Evolutionary conservation across 2,888 invertebrate species (phyloP).

Genomic region (Troides oblongomaculatus): DNA sequence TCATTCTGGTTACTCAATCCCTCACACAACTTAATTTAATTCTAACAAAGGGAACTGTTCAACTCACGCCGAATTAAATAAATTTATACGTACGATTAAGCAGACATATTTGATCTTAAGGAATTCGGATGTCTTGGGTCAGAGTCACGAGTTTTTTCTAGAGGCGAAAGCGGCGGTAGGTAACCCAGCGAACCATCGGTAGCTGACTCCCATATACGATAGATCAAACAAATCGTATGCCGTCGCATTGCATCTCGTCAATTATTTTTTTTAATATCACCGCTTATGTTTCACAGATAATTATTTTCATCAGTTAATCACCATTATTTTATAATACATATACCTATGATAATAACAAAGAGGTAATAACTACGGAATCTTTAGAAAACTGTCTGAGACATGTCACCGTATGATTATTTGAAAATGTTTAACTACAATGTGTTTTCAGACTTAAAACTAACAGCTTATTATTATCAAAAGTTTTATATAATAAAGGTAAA

Average conservation of each 20-base stretch:
- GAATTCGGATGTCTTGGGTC: conserved; percentile 71
- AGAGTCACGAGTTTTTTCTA: conserved; percentile 65
- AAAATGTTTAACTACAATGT: too few species aligned
- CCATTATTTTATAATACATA: background rate
- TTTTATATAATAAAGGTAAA: too few species aligned
- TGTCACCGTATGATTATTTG: too few species aligned
- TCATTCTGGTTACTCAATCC: background rate
- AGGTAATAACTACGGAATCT: background rate
- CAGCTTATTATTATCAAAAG: too few species aligned
- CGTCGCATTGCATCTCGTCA: conserved; percentile 69
- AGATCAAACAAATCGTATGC: conserved; percentile 79
- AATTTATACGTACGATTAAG: conserved; percentile 75
- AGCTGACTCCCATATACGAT: conserved; percentile 74
- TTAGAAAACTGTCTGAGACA: too few species aligned
- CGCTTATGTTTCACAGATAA: conserved; percentile 11
- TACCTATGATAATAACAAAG: background rate
- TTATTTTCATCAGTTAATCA: background rate
- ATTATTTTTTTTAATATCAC: conserved; percentile 46
- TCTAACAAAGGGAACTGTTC: conserved; percentile 32
- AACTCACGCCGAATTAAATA: conserved; percentile 62
- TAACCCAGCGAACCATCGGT: conserved; percentile 78
- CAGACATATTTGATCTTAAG: conserved; percentile 74
- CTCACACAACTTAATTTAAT: conserved; percentile 28
- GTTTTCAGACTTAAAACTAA: too few species aligned
- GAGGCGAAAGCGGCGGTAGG: conserved; percentile 69